Base-by-base conservation (phyloP, 1,140 invertebrate genomes). In the Bombus confusus region DNA sequence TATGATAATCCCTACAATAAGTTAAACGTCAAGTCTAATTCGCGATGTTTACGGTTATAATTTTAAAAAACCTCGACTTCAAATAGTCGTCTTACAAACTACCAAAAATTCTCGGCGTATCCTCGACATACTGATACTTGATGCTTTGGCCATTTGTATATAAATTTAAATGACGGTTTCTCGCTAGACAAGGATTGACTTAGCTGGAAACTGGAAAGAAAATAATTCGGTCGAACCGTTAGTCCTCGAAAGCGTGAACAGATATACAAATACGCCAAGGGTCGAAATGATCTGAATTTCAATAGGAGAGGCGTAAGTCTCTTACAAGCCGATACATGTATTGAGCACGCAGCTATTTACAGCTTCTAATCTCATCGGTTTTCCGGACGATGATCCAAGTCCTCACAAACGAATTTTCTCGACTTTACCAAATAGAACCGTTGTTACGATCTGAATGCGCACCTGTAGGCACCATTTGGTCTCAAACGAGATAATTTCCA, bases 401-500 rank as follows among this genome's bases (percentile, higher is more conserved):
- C 13, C 13, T 18, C 3, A 0, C n/a, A n/a, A 74, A 39, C 13
- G 37, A 73, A 82, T 66, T 13, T 37, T 34, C n/a, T 4, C 4
- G 1, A 18, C 25, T 47, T 82, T 82, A 74, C 57, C 22, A 37
- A 34, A 15, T 34, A 66, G n/a, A 66, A 66, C 41, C 41, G 78
- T 25, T 25, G 13, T 2, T 5, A 22, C 39, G 37, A 62, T 10
- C 12, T 18, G 47, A 77, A 34, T 62, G 6, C 31, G 31, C 5
- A 12, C 15, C 47, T 47, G 15, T 15, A 47, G 1, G 47, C 15
- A 62, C 4, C 9, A 13, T 8, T n/a, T 34, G 5, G 18, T n/a
- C 13, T 6, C 52, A n/a, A 68, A 31, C 2, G 5, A 62, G 13
- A 76, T 83, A 66, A 66, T 80, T 85, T 69, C 41, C 31, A 73